These are phyloP conservation scores for Trichogramma dendrolimi DNA, from an alignment of 2,888 invertebrate species.

Conservation along the genomic window DNA sequence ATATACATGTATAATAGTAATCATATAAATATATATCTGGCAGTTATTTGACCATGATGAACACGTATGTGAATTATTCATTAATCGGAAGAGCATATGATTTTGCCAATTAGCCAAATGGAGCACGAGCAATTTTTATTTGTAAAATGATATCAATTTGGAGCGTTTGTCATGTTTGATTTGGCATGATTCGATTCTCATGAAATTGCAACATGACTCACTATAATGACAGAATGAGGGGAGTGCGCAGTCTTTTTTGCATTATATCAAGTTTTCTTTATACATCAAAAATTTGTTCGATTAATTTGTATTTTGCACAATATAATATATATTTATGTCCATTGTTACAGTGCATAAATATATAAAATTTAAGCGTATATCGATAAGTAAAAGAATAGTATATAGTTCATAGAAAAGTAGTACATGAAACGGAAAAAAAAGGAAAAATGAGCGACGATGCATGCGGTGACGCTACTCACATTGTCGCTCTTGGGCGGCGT, in stretches of 20 bases:
- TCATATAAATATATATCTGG: too few relatives aligned
- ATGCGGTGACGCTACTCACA: constrained; percentile 34
- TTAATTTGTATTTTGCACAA: constrained; percentile 12
- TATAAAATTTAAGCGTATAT: neutral
- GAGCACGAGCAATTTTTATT: too few relatives aligned
- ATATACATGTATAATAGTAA: too few relatives aligned
- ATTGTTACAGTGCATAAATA: neutral
- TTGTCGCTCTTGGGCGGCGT: constrained; percentile 39
- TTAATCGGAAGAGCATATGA: too few relatives aligned
- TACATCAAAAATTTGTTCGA: constrained; percentile 15
- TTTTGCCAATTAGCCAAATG: too few relatives aligned
- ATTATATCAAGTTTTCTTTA: constrained; percentile 11
- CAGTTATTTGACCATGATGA: too few relatives aligned
- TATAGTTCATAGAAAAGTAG: too few relatives aligned
- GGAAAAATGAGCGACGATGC: neutral
- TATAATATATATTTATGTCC: constrained; percentile 9
- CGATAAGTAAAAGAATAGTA: neutral
- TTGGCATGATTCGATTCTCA: too few relatives aligned
- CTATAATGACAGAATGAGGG: constrained; percentile 16
- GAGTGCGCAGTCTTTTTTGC: constrained; percentile 25
- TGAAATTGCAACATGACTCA: neutral
- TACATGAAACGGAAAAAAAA: neutral
- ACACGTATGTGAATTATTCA: too few relatives aligned
- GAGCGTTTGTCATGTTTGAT: too few relatives aligned
- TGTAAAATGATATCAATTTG: too few relatives aligned